These are phyloP conservation scores for Ypsolopha scabrella DNA, from an alignment of 2,888 invertebrate species.

Conservation along the genomic window DNA sequence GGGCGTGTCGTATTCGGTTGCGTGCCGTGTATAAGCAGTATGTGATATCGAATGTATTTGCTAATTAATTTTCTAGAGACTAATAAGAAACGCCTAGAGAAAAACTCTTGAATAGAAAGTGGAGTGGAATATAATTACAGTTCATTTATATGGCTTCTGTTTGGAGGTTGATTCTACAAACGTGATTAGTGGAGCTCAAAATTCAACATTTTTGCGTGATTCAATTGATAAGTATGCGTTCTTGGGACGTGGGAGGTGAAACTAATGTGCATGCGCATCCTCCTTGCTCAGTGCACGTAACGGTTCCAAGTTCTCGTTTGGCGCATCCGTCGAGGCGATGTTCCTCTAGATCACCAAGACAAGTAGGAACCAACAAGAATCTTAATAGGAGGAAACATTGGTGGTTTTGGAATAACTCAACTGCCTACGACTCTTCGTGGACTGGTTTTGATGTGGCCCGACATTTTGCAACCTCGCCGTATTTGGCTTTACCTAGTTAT, in stretches of 20 bases:
- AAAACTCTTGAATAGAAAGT: slow-evolving; percentile 21
- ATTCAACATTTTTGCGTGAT: neutral
- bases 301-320: slow-evolving; percentile 55
- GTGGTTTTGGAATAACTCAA: too few relatives aligned
- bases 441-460: neutral
- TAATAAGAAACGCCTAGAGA: slow-evolving; percentile 22
- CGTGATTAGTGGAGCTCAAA: slow-evolving; percentile 13
- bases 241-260: slow-evolving; percentile 1
- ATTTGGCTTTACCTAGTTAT: neutral
- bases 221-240: neutral
- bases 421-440: too few relatives aligned
- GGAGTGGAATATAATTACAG: slow-evolving; percentile 22
- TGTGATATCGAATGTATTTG: slow-evolving; percentile 62
- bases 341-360: too few relatives aligned
- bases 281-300: slow-evolving; percentile 37
- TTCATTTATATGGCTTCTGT: slow-evolving; percentile 36
- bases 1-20: slow-evolving; percentile 30
- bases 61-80: slow-evolving; percentile 42
- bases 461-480: neutral
- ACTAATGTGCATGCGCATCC: slow-evolving; percentile 25
- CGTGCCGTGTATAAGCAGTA: slow-evolving; percentile 43
- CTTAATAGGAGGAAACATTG: too few relatives aligned
- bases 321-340: neutral
- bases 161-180: slow-evolving; percentile 11
- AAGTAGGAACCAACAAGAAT: too few relatives aligned